Conservation (phyloP, 2,888 invertebrate genomes). For the Germaria angustata region DNA sequence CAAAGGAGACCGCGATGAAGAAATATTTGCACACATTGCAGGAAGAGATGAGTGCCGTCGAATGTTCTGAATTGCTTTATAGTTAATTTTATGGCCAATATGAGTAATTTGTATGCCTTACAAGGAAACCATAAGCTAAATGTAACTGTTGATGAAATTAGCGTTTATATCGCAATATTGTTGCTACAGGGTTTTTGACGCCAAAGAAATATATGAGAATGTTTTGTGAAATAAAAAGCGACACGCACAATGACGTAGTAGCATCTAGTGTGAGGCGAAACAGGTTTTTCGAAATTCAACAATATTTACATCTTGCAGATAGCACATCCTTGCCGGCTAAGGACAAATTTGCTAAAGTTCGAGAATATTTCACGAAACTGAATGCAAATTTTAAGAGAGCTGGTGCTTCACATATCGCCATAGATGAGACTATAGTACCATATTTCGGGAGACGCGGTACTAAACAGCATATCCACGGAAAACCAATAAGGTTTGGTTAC, state of each 20-base stretch:
- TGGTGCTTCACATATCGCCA: not conserved
- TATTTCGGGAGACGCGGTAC: not conserved
- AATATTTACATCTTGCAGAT: not conserved
- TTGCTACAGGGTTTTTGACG: conserved; percentile 60
- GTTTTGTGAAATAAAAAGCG: conserved; percentile 25
- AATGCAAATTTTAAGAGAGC: not conserved
- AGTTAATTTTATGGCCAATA: not conserved
- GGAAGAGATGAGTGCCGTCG: too few species aligned
- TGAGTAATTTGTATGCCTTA: conserved; percentile 40
- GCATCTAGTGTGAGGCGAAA: not conserved
- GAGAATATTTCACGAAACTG: not conserved
- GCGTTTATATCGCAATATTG: conserved; percentile 50
- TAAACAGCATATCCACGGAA: not conserved
- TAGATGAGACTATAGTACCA: not conserved
- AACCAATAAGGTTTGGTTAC: not conserved
- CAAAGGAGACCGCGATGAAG: too few species aligned
- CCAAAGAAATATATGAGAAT: conserved; percentile 61
- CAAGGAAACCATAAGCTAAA: conserved; percentile 51
- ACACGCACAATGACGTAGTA: not conserved
- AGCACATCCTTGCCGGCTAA: not conserved
- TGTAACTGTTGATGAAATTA: conserved; percentile 34
- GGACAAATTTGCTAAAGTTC: not conserved
- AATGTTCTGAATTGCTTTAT: too few species aligned
- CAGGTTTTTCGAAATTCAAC: not conserved
- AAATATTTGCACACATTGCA: too few species aligned